Evolutionary conservation across 1,140 invertebrate species (phyloP).

Genomic region (Galleria mellonella): DNA sequence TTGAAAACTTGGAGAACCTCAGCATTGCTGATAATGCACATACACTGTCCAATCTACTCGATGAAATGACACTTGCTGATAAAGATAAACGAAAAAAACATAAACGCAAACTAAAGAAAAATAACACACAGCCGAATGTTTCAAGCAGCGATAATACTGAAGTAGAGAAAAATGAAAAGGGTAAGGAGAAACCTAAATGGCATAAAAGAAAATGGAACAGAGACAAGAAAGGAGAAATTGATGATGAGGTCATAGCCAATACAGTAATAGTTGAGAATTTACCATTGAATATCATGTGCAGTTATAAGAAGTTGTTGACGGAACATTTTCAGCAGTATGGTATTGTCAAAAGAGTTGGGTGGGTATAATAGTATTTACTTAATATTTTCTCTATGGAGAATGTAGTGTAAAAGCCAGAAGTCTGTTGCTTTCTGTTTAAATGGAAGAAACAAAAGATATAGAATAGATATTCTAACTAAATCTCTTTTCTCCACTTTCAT

Average conservation of each 20-base stretch:
- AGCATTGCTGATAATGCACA: constrained; percentile 56
- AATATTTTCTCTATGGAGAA: background rate
- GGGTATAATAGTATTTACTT: constrained; percentile 7
- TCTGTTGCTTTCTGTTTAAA: no score
- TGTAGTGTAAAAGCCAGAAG: no score
- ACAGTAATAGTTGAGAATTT: constrained; percentile 47
- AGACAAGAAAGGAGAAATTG: constrained; percentile 29
- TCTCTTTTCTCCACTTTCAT: no score
- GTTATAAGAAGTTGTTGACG: constrained; percentile 39
- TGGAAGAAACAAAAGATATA: no score
- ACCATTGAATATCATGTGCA: constrained; percentile 38
- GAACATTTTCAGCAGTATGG: constrained; percentile 50
- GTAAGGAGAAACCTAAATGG: constrained; percentile 52
- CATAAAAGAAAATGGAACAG: constrained; percentile 55
- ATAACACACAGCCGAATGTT: constrained; percentile 5
- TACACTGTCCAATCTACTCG: constrained; percentile 43
- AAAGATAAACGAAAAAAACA: constrained; percentile 43
- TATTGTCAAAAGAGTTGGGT: constrained; percentile 47
- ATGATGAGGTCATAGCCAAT: constrained; percentile 14
- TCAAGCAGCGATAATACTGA: constrained; percentile 8
- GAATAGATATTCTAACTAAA: no score
- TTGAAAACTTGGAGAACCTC: constrained; percentile 48
- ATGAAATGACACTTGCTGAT: constrained; percentile 54
- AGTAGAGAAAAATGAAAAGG: constrained; percentile 14
- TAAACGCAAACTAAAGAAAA: constrained; percentile 20